Evolutionary conservation across 2,888 invertebrate genomes (phyloP).

Genomic region (Drosophila imparisetae): DNA sequence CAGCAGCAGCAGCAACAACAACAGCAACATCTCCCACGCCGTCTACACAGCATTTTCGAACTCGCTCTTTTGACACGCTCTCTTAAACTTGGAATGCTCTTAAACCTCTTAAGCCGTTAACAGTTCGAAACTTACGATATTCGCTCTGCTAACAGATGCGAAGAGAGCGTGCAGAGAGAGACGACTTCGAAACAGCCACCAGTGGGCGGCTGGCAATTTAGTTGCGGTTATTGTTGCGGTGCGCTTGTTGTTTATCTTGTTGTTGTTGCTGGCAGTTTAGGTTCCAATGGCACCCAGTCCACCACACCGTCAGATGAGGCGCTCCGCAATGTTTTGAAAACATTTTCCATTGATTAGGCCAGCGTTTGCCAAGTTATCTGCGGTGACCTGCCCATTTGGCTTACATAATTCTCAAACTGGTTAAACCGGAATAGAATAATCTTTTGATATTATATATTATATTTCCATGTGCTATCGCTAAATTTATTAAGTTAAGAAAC

Average conservation of each 20-base stretch:
- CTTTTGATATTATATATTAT: not conserved
- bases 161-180: constrained; percentile 20
- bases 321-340: constrained; percentile 66
- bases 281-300: not conserved
- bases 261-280: constrained; percentile 14
- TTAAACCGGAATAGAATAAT: constrained; percentile 2
- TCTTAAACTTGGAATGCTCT: constrained; percentile 71
- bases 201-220: constrained; percentile 14
- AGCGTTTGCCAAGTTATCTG: constrained; percentile 33
- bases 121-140: constrained; percentile 62
- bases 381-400: constrained; percentile 11
- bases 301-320: constrained; percentile 24
- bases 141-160: constrained; percentile 49
- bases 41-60: constrained; percentile 60
- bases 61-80: constrained; percentile 43
- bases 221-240: constrained; percentile 46
- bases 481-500: not conserved
- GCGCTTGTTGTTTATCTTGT: constrained; percentile 47
- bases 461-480: not conserved
- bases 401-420: constrained; percentile 14
- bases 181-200: constrained; percentile 45
- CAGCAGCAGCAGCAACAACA: constrained; percentile 10
- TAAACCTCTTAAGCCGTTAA: constrained; percentile 24
- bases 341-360: constrained; percentile 61
- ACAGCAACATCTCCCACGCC: constrained; percentile 32